Evolutionary conservation across 2,113 vertebrate genomes (phyloP).

Genomic region (Addax nasomaculatus): DNA sequence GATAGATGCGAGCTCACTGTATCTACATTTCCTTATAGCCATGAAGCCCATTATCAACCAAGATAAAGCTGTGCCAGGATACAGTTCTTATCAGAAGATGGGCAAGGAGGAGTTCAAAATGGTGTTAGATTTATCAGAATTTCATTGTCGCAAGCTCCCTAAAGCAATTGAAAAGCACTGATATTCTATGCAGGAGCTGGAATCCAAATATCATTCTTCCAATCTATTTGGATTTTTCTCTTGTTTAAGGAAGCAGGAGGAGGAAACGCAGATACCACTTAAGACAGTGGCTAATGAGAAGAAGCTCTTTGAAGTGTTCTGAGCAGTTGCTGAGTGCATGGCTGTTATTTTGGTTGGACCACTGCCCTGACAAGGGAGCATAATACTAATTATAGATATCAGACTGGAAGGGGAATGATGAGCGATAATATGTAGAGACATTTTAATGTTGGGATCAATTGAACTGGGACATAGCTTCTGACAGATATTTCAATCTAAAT

Average conservation of each 20-base stretch:
- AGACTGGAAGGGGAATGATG: background rate
- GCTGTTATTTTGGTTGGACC: background rate
- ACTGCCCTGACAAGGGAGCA: background rate
- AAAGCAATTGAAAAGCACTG: slow-evolving; percentile 47
- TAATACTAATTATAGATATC: slow-evolving; percentile 13
- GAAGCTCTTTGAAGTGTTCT: background rate
- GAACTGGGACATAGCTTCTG: slow-evolving; percentile 33
- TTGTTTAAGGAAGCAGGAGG: background rate
- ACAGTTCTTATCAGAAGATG: slow-evolving; percentile 70
- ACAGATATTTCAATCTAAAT: slow-evolving; percentile 53
- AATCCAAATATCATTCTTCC: slow-evolving; percentile 50
- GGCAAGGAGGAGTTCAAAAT: slow-evolving; percentile 66
- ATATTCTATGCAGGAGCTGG: background rate
- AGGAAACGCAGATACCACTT: background rate
- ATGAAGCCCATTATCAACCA: slow-evolving; percentile 51
- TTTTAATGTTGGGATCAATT: slow-evolving; percentile 40
- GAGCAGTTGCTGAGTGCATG: background rate
- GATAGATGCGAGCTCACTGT: slow-evolving; percentile 47
- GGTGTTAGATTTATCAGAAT: slow-evolving; percentile 56
- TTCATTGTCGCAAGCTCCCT: slow-evolving; percentile 37
- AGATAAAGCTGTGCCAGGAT: slow-evolving; percentile 70
- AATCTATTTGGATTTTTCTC: background rate
- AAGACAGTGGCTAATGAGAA: background rate
- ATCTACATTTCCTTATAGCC: slow-evolving; percentile 71
- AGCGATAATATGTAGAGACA: background rate